These are phyloP conservation scores for Adoxophyes honmai DNA, from an alignment of 1,140 invertebrate genomes.

Conservation along the genomic window DNA sequence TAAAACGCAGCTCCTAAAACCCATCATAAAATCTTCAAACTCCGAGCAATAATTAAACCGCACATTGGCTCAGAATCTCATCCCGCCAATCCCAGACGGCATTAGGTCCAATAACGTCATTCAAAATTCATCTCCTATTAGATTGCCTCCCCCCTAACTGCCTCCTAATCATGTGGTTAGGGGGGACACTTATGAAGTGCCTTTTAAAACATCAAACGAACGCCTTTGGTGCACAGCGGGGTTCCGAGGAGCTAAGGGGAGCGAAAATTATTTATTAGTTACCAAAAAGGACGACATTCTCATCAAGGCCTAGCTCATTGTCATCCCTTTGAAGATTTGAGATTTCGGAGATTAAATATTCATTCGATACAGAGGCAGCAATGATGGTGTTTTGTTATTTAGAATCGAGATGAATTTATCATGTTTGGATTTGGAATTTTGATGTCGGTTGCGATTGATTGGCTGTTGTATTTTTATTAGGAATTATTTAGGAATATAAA, in stretches of 20 bases:
- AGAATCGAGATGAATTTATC: background rate
- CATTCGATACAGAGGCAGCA: background rate
- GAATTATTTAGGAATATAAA: no score
- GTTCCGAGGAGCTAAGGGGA: constrained; percentile 23
- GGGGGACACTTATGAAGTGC: constrained; percentile 48
- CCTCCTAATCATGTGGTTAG: constrained; percentile 44
- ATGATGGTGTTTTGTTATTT: background rate
- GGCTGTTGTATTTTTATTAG: no score
- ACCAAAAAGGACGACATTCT: constrained; percentile 29
- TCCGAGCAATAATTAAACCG: no score
- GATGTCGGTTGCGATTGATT: background rate
- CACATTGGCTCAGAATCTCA: background rate
- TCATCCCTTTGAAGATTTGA: constrained; percentile 14
- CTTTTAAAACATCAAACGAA: constrained; percentile 54
- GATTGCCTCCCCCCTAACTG: constrained; percentile 35
- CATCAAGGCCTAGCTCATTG: constrained; percentile 9
- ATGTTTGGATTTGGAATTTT: constrained; percentile 20
- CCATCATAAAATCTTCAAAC: no score
- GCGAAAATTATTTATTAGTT: constrained; percentile 54
- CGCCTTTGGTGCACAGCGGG: constrained; percentile 29
- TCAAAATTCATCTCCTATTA: constrained; percentile 23
- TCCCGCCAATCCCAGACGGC: constrained; percentile 1
- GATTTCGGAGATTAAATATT: constrained; percentile 10
- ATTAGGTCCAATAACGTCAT: constrained; percentile 18
- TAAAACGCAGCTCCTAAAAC: no score